These are phyloP conservation scores for Drosophila arawakana DNA, from an alignment of 1,140 invertebrate genomes.

Conservation along the genomic window DNA sequence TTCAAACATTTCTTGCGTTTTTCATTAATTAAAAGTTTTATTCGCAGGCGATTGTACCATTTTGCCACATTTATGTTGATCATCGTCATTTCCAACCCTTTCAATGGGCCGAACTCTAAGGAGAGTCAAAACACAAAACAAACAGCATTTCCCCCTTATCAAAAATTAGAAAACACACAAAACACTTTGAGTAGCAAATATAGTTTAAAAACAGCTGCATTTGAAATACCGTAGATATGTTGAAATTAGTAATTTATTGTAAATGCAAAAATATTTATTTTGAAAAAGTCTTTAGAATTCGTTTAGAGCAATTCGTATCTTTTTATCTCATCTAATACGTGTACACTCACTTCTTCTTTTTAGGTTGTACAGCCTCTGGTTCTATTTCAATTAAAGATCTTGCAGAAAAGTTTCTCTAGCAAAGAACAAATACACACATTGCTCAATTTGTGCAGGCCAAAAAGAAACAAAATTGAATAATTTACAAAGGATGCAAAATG, in stretches of 20 bases:
- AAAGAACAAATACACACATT: slow-evolving; percentile 85
- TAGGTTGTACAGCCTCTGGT: slow-evolving; percentile 88
- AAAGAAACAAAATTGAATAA: slow-evolving; percentile 41
- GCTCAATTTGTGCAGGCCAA: slow-evolving; percentile 65
- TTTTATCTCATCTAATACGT: slow-evolving; percentile 11
- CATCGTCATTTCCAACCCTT: not conserved
- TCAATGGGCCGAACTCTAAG: not conserved
- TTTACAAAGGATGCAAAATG: slow-evolving; percentile 42
- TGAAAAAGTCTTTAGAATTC: not conserved
- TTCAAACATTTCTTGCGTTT: slow-evolving; percentile 9
- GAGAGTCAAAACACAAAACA: not conserved
- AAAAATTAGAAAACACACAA: too few species aligned
- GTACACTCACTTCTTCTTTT: slow-evolving; percentile 29
- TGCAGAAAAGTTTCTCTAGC: slow-evolving; percentile 92
- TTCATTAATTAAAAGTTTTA: not conserved
- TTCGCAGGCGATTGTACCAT: not conserved
- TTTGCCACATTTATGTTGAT: not conserved
- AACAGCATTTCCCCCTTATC: too few species aligned
- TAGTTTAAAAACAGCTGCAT: too few species aligned
- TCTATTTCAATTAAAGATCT: slow-evolving; percentile 90
- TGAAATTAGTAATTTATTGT: not conserved
- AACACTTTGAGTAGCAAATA: too few species aligned
- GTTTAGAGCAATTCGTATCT: slow-evolving; percentile 15
- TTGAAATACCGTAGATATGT: not conserved
- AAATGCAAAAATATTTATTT: not conserved